Evolutionary conservation across 2,797 vertebrate species (phyloP).

Genomic region (Prunella strophiata): DNA sequence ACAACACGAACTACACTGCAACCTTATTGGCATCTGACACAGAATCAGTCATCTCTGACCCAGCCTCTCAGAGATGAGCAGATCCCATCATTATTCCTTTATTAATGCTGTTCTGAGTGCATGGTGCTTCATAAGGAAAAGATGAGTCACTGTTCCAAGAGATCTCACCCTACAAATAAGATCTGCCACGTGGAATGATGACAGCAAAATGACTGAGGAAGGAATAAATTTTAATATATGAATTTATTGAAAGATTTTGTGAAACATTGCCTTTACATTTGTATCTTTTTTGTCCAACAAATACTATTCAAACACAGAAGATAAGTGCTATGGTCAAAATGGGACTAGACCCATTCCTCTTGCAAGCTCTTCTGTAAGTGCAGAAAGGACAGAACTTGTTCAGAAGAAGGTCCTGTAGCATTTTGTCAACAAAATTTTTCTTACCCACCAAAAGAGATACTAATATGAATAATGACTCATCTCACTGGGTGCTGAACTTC

Average conservation of each 20-base stretch:
- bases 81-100: conserved; percentile 21
- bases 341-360: background rate
- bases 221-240: conserved; percentile 11
- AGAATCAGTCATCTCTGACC: background rate
- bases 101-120: background rate
- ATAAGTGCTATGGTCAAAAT: background rate
- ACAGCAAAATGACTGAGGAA: background rate
- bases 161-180: conserved; percentile 13
- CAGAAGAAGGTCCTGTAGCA: background rate
- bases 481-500: background rate
- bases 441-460: background rate
- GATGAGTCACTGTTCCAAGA: conserved; percentile 49
- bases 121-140: conserved; percentile 22
- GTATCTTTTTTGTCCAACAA: background rate
- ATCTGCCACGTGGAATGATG: background rate
- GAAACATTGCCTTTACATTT: background rate
- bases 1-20: background rate
- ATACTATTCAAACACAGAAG: background rate
- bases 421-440: background rate
- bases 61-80: conserved; percentile 17
- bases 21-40: background rate
- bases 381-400: background rate
- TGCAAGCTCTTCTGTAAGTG: background rate
- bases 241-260: background rate
- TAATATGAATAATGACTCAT: conserved; percentile 4